A percentile compares a stretch with the other conserved stretches of the same genome.
Evolutionary conservation across 1,140 invertebrate genomes (phyloP).

Genomic region (Calephelis nemesis): DNA sequence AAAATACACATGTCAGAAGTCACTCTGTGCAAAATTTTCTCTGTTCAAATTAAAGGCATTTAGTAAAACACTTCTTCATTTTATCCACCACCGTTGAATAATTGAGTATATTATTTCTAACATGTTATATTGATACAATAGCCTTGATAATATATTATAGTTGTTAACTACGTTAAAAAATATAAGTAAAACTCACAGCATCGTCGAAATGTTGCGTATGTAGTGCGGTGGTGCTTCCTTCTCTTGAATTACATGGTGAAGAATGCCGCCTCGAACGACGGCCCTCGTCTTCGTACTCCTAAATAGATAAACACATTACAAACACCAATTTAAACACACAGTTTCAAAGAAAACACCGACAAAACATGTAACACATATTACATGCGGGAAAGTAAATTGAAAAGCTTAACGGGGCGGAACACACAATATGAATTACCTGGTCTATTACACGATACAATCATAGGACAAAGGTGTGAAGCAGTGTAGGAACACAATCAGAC

Average conservation of each 20-base stretch:
- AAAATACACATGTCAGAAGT: too few species aligned
- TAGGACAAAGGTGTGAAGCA: slow-evolving; percentile 38
- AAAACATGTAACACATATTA: slow-evolving; percentile 28
- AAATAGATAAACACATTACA: slow-evolving; percentile 31
- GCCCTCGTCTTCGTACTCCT: slow-evolving; percentile 82
- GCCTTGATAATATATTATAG: too few species aligned
- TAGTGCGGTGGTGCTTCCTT: slow-evolving; percentile 80
- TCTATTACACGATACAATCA: background rate
- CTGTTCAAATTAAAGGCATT: too few species aligned
- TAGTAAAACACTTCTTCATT: too few species aligned
- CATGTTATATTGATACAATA: too few species aligned
- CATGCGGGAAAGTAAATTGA: slow-evolving; percentile 38
- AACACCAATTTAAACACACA: background rate
- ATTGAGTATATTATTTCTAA: too few species aligned
- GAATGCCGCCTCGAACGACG: slow-evolving; percentile 82
- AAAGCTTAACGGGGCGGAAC: slow-evolving; percentile 25
- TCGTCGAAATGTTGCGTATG: slow-evolving; percentile 83
- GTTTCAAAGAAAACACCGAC: slow-evolving; percentile 13
- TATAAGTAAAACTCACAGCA: slow-evolving; percentile 79
- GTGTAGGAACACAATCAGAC: slow-evolving; percentile 49
- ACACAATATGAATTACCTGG: slow-evolving; percentile 9
- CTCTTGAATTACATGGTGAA: slow-evolving; percentile 81
- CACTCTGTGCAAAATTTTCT: too few species aligned
- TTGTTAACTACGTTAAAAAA: background rate
- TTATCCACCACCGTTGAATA: too few species aligned